Percentiles rank a stretch among this genome's conserved stretches.
phyloP scores from a whole-genome alignment of 37 sponge, comb jelly and placozoan genomes.

The Chondrilla cf. caribensis region DNA sequence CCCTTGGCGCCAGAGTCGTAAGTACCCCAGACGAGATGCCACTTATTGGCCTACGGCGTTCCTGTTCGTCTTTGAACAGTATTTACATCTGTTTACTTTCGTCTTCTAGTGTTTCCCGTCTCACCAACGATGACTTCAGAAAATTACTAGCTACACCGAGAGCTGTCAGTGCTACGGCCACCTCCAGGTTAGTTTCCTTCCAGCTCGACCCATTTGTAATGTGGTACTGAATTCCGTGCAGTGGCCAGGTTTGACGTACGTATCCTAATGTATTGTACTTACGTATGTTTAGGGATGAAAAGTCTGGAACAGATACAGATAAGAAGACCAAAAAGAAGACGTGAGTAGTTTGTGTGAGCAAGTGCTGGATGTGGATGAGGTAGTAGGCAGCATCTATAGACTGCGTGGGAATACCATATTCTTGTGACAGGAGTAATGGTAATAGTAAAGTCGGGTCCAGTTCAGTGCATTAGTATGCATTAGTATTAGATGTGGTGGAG shows the following conservation, averaged over 20 bases:
- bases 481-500: too few species aligned
- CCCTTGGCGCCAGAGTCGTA: conserved; percentile 78
- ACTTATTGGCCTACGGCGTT: neutral
- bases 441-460: too few species aligned
- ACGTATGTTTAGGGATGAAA: neutral
- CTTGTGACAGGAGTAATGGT: too few species aligned
- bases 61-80: neutral
- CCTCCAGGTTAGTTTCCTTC: neutral
- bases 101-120: conserved; percentile 27
- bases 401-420: too few species aligned
- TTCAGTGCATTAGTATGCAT: too few species aligned
- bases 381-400: too few species aligned
- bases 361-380: too few species aligned
- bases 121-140: conserved; percentile 96
- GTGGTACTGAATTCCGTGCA: neutral
- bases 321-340: conserved; percentile 18
- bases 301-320: neutral
- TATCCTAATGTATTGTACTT: neutral
- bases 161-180: conserved; percentile 25
- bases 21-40: conserved; percentile 29
- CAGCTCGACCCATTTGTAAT: neutral
- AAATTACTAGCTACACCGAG: conserved; percentile 89
- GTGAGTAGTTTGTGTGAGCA: conserved; percentile 16
- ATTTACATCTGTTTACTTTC: neutral
- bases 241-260: neutral